A percentile compares a stretch with the other conserved stretches of the same genome.
Evolutionary conservation across 2,888 invertebrate species (phyloP).

Genomic region (Vanessa cardui): DNA sequence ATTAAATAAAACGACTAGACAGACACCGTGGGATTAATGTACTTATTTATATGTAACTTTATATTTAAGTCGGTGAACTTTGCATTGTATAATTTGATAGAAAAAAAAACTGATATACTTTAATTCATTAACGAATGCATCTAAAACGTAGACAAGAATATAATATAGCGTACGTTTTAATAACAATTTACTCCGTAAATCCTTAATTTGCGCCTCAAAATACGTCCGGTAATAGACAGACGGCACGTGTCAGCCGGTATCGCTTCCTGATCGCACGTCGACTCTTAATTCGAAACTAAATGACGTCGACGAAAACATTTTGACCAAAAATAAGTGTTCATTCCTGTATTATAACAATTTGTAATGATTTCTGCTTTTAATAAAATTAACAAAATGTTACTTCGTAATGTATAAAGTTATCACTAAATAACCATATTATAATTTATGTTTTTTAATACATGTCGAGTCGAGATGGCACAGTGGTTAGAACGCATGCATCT

Average conservation of each 20-base stretch:
- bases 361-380: background rate
- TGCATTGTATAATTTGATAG: no score
- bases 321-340: background rate
- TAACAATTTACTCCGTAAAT: background rate
- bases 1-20: constrained; percentile 27
- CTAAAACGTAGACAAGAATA: no score
- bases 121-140: background rate
- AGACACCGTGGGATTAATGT: constrained; percentile 10
- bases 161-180: no score
- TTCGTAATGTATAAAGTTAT: no score
- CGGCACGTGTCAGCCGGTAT: constrained; percentile 40
- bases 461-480: no score
- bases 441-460: no score
- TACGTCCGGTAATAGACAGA: constrained; percentile 28
- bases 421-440: no score
- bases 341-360: background rate
- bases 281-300: constrained; percentile 21
- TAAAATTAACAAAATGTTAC: background rate
- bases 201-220: constrained; percentile 30
- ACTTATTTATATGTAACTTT: no score
- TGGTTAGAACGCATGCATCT: no score
- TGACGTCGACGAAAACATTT: constrained; percentile 22
- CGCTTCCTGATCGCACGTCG: constrained; percentile 37
- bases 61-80: no score
- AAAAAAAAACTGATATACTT: background rate